phyloP scores from a whole-genome alignment of 2,797 vertebrate species.

The Prunella strophiata region DNA sequence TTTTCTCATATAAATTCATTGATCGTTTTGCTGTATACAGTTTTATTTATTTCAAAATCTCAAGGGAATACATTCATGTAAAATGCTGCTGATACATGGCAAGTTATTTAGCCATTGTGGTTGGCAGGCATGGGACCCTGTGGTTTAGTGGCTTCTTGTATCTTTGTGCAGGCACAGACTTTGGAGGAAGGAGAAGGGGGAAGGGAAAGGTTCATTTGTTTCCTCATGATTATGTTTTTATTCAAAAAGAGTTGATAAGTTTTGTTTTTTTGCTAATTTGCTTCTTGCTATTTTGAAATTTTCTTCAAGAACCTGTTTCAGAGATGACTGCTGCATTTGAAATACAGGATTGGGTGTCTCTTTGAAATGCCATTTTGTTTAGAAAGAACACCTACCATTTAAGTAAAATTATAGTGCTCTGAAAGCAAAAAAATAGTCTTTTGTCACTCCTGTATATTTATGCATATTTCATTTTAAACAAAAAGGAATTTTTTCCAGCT shows the following conservation, averaged over 20 bases:
- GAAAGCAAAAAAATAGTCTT: slow-evolving; percentile 69
- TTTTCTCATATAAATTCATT: neutral
- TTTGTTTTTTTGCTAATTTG: slow-evolving; percentile 18
- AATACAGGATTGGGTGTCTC: slow-evolving; percentile 57
- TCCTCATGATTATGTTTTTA: slow-evolving; percentile 41
- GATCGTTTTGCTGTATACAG: neutral
- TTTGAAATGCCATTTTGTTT: slow-evolving; percentile 67
- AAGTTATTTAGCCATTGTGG: neutral
- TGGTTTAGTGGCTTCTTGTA: slow-evolving; percentile 39
- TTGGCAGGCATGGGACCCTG: neutral
- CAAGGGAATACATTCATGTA: neutral
- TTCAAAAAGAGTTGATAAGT: slow-evolving; percentile 13
- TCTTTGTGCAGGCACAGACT: slow-evolving; percentile 18
- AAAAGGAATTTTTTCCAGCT: slow-evolving; percentile 49
- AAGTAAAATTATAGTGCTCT: slow-evolving; percentile 77
- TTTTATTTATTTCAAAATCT: neutral
- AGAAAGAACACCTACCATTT: slow-evolving; percentile 76
- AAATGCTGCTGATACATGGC: neutral
- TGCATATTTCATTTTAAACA: slow-evolving; percentile 74
- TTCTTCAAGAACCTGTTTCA: slow-evolving; percentile 49
- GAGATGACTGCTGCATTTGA: slow-evolving; percentile 65
- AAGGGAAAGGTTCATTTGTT: neutral
- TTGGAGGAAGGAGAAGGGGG: neutral
- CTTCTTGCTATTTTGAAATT: slow-evolving; percentile 45
- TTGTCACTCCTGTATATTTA: slow-evolving; percentile 73